Conservation (phyloP, 2,113 vertebrate genomes). For the Sminthopsis crassicaudata region DNA sequence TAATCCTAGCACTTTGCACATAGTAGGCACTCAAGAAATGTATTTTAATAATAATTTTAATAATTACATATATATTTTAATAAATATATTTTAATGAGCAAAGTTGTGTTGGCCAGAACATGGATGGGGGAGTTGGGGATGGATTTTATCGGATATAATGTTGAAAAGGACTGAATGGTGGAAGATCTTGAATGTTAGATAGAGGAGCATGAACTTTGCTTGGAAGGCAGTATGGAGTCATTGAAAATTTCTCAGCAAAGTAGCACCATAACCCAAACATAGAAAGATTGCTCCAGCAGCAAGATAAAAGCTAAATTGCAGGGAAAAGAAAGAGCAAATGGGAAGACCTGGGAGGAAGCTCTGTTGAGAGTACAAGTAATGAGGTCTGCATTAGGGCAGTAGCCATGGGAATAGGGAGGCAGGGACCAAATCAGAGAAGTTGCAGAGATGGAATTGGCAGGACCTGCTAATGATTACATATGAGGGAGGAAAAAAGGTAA, state of each 20-base stretch:
- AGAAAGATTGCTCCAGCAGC: not conserved
- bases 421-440: not conserved
- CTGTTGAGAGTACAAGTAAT: not conserved
- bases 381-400: not conserved
- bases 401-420: slow-evolving; percentile 3
- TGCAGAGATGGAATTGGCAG: not conserved
- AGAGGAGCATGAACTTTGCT: not conserved
- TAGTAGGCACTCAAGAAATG: not conserved
- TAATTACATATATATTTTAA: not conserved
- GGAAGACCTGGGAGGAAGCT: not conserved
- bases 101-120: not conserved
- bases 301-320: not conserved
- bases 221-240: not conserved
- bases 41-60: no score
- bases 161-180: not conserved
- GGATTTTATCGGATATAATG: not conserved
- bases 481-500: not conserved
- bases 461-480: not conserved
- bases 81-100: not conserved
- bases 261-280: not conserved
- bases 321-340: not conserved
- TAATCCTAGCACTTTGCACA: not conserved
- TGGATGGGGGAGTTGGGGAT: not conserved
- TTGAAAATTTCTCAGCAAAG: not conserved
- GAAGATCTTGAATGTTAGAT: not conserved